phyloP scores from a whole-genome alignment of 2,113 vertebrate species.

The Ariopsis seemanni region DNA sequence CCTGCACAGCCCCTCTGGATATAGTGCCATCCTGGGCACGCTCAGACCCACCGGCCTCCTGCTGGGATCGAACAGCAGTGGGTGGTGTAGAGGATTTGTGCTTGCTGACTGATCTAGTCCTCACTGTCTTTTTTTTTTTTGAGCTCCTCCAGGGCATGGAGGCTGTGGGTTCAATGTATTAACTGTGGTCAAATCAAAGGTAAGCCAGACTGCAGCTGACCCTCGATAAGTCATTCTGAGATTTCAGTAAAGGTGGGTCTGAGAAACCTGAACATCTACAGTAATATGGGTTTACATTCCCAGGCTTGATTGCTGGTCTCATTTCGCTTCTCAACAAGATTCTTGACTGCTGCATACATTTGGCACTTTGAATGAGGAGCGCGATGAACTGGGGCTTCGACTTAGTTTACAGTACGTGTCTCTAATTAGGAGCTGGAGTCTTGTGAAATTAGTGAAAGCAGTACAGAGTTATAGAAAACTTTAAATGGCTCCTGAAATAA shows the following conservation, averaged over 20 bases:
- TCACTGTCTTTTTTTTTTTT: slow-evolving; percentile 9
- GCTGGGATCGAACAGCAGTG: slow-evolving; percentile 31
- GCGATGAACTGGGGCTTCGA: background rate
- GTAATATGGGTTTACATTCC: background rate
- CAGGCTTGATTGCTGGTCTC: background rate
- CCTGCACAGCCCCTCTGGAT: slow-evolving; percentile 29
- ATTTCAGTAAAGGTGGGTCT: background rate
- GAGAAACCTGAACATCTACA: background rate
- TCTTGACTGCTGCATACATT: background rate
- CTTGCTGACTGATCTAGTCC: slow-evolving; percentile 33
- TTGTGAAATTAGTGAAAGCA: background rate
- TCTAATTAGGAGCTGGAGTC: background rate
- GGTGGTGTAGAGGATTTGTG: slow-evolving; percentile 30
- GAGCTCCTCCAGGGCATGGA: slow-evolving; percentile 14
- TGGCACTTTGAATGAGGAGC: background rate
- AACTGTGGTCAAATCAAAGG: slow-evolving; percentile 23
- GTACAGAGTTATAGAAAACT: background rate
- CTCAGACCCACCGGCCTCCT: slow-evolving; percentile 4
- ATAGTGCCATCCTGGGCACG: background rate
- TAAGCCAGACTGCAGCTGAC: background rate
- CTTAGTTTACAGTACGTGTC: background rate
- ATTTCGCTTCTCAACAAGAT: background rate
- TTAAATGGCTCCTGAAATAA: background rate
- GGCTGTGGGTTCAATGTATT: background rate
- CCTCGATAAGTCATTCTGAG: background rate